Evolutionary conservation across 2,888 invertebrate genomes (phyloP).

Genomic region (Nephrotoma flavescens): DNA sequence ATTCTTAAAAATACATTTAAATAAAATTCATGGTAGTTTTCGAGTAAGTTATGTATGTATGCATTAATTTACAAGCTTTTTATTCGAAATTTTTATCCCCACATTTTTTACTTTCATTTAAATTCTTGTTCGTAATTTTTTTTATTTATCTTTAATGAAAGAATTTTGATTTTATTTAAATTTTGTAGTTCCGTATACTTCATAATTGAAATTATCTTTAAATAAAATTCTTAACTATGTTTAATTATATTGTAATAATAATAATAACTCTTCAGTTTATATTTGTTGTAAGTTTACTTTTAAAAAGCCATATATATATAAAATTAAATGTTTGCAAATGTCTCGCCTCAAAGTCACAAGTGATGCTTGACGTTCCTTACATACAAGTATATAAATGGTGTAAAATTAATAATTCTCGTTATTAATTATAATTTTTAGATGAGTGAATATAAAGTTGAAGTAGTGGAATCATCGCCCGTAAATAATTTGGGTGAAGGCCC

Average conservation of each 20-base stretch:
- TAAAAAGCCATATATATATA: background rate
- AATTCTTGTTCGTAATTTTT: background rate
- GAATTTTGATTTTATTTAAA: background rate
- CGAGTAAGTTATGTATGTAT: background rate
- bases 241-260: background rate
- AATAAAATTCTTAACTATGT: background rate
- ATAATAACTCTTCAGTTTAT: background rate
- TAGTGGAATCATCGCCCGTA: constrained; percentile 22
- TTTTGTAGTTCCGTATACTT: background rate
- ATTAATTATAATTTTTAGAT: constrained; percentile 16
- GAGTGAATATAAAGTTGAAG: constrained; percentile 27
- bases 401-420: background rate
- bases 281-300: background rate
- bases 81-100: background rate
- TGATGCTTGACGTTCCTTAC: background rate
- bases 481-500: constrained; percentile 51
- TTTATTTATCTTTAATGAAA: background rate
- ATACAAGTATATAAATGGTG: background rate
- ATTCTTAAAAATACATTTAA: background rate
- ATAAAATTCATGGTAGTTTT: background rate
- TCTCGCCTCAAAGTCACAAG: background rate
- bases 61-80: background rate
- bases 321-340: background rate
- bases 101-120: background rate
- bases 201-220: background rate